These are phyloP conservation scores for Drosophila barbarae DNA, from an alignment of 2,888 invertebrate genomes.

Conservation along the genomic window DNA sequence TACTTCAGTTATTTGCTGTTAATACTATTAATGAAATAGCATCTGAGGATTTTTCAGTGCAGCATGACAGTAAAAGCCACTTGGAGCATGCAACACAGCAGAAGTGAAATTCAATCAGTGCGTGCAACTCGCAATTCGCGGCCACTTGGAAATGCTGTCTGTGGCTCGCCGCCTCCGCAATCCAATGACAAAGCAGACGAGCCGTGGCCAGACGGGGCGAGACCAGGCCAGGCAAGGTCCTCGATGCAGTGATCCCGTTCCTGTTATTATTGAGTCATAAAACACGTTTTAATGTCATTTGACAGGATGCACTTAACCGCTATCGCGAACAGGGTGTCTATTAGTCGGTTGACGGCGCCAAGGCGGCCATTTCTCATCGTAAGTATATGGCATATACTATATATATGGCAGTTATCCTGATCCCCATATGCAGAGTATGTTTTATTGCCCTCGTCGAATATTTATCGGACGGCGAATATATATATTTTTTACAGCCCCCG, in stretches of 20 bases:
- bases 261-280: conserved; percentile 64
- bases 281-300: conserved; percentile 63
- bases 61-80: conserved; percentile 3
- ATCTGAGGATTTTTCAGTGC: conserved; percentile 3
- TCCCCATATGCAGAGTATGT: conserved; percentile 35
- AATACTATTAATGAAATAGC: neutral
- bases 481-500: conserved; percentile 29
- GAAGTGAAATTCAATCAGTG: conserved; percentile 67
- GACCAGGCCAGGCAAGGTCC: neutral
- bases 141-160: conserved; percentile 63
- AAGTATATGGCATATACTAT: conserved; percentile 12
- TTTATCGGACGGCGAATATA: conserved; percentile 26
- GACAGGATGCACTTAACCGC: conserved; percentile 59
- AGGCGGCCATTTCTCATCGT: conserved; percentile 40
- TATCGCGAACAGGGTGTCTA: conserved; percentile 49
- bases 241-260: neutral
- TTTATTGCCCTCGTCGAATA: conserved; percentile 39
- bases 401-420: conserved; percentile 20
- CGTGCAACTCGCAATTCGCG: conserved; percentile 49
- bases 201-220: neutral
- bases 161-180: conserved; percentile 41
- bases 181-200: conserved; percentile 9
- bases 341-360: conserved; percentile 41
- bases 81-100: conserved; percentile 35
- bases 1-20: neutral